Conservation (phyloP, 2,797 vertebrate genomes). For the Amblyraja radiata region DNA sequence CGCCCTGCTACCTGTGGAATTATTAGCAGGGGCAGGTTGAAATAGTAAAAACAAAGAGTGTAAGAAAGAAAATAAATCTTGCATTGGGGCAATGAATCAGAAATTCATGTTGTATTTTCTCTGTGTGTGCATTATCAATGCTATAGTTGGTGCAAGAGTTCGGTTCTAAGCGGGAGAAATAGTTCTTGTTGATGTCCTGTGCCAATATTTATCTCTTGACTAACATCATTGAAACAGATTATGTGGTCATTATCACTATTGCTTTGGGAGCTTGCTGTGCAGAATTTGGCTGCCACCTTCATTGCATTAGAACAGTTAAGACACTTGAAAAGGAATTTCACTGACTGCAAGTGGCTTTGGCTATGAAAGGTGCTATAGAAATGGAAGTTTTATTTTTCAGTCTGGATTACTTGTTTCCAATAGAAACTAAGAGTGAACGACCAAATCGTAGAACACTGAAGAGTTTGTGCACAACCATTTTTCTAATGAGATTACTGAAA, state of each 20-base stretch:
- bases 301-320: neutral
- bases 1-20: neutral
- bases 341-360: neutral
- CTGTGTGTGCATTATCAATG: neutral
- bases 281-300: neutral
- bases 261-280: neutral
- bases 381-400: slow-evolving; percentile 42
- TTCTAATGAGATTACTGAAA: neutral
- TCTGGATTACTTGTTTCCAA: slow-evolving; percentile 46
- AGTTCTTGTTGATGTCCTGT: neutral
- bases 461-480: neutral
- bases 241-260: neutral
- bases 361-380: neutral
- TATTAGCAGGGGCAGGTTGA: neutral
- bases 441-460: neutral
- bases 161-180: neutral
- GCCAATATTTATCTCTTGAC: neutral
- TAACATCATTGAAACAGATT: neutral
- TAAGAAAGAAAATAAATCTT: neutral
- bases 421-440: neutral
- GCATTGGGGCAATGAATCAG: neutral
- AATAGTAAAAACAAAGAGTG: neutral
- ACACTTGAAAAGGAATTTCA: neutral
- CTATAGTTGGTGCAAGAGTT: neutral
- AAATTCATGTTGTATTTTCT: neutral